These are phyloP conservation scores for Lycaena phlaeas DNA, from an alignment of 2,888 invertebrate genomes.

Conservation along the genomic window DNA sequence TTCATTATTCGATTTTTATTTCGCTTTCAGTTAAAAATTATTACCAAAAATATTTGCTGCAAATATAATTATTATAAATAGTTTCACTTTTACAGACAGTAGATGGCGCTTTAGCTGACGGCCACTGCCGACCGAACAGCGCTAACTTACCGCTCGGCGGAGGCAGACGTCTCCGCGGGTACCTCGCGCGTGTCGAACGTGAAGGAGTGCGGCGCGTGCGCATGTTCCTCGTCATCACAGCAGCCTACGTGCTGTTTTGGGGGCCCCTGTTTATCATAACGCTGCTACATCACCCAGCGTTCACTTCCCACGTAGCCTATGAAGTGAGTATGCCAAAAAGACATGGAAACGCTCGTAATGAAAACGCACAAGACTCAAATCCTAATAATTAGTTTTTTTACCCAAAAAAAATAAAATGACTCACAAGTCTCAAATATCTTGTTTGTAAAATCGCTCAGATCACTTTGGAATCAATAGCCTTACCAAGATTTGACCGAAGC, in stretches of 20 bases:
- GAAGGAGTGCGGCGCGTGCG: constrained; percentile 87
- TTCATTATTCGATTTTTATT: too few relatives aligned
- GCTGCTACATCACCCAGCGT: constrained; percentile 81
- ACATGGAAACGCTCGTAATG: too few relatives aligned
- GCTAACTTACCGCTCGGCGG: constrained; percentile 74
- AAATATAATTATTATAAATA: neutral
- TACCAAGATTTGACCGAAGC: too few relatives aligned
- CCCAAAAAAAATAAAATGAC: too few relatives aligned
- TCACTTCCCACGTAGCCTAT: constrained; percentile 81
- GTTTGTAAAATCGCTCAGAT: too few relatives aligned
- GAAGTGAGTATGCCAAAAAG: constrained; percentile 78
- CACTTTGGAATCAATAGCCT: too few relatives aligned
- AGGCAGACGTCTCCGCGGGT: constrained; percentile 82
- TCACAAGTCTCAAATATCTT: too few relatives aligned
- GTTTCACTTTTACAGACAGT: constrained; percentile 45
- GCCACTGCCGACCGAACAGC: constrained; percentile 42
- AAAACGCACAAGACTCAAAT: too few relatives aligned
- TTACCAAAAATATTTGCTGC: too few relatives aligned
- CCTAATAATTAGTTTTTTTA: too few relatives aligned
- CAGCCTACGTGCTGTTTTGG: constrained; percentile 91
- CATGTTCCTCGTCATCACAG: constrained; percentile 89
- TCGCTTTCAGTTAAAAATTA: too few relatives aligned
- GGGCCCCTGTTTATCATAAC: constrained; percentile 92
- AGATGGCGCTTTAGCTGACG: constrained; percentile 51
- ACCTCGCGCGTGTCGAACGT: constrained; percentile 82